These are phyloP conservation scores for Masnerella sp. DNA, from an alignment of 2,888 invertebrate species.

Conservation along the genomic window DNA sequence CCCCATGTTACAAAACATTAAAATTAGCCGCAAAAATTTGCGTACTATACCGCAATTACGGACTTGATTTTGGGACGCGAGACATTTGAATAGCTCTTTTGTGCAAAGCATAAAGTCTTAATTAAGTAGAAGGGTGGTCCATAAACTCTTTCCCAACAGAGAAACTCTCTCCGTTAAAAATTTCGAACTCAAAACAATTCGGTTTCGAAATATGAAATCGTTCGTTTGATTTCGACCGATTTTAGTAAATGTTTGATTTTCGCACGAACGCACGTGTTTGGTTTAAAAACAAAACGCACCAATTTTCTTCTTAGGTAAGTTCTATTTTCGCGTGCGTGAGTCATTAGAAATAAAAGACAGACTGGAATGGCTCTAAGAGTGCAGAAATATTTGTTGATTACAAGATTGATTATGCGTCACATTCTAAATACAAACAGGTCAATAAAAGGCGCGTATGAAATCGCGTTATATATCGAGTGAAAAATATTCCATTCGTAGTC, in stretches of 20 bases:
- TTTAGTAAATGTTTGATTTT: too few relatives aligned
- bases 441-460: constrained; percentile 13
- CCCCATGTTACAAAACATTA: background rate
- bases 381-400: constrained; percentile 29
- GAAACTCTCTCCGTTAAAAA: too few relatives aligned
- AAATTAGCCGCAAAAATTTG: background rate
- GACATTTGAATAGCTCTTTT: constrained; percentile 4
- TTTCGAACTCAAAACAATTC: too few relatives aligned
- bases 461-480: background rate
- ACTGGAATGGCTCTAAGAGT: constrained; percentile 4
- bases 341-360: constrained; percentile 14
- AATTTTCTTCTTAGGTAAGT: background rate
- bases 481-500: constrained; percentile 3
- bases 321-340: constrained; percentile 29
- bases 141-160: too few relatives aligned
- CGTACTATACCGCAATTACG: background rate
- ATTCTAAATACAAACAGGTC: constrained; percentile 20
- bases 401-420: constrained; percentile 41
- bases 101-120: background rate
- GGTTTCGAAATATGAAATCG: background rate
- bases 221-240: too few relatives aligned
- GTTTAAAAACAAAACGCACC: too few relatives aligned
- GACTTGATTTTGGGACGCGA: background rate
- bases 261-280: too few relatives aligned
- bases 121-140: background rate